Evolutionary conservation across 2,113 vertebrate genomes (phyloP), one percentile per base, ranked within the genome.

Genomic region (Colaptes auratus): DNA sequence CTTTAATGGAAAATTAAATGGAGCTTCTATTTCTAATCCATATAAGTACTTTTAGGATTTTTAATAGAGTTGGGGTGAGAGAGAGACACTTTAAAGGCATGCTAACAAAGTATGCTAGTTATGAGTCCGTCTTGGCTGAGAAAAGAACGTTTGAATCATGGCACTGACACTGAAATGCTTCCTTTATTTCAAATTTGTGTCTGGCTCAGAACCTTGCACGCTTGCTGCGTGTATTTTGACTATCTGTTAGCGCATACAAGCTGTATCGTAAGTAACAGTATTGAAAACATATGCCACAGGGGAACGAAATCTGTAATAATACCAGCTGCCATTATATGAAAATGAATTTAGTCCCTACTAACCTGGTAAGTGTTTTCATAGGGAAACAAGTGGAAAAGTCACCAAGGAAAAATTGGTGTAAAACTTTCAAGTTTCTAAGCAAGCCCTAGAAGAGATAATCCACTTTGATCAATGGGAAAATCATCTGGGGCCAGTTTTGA

Each of bases 211-310:
- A 90, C 25, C 73, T 93, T 95, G 72, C 72, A 80, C 0, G 17
- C 60, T 89, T 86, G 50, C 82, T 90, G 59, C 24, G 7, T 88
- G 73, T n/a, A 76, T 88, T 96, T 96, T 95, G 73, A 91, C 91
- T 94, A 69, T 89, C 70, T 82, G 75, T 88, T 96, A 93, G 53
- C 10, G 33, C 53, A 85, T 82, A 90, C 87, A 86, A 86, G 36
- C 28, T 88, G 72, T 86, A 96, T 95, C 89, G 91, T 90, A 96
- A 96, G 95, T 81, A 95, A 69, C 69, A 92, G 31, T 91, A 93
- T 83, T 88, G 95, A 91, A 95, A 92, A 91, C 92, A 93, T 92
- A 93, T 81, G 72, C 75, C 93, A 88, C 82, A 67, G 69, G 82
- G 91, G 82, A 95, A 87, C 81, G 67, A 87, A 91, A 78, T 92